A percentile compares a stretch with the other conserved stretches of the same genome.
Evolutionary conservation across 2,888 invertebrate genomes (phyloP).

Genomic region (Tuta absoluta): DNA sequence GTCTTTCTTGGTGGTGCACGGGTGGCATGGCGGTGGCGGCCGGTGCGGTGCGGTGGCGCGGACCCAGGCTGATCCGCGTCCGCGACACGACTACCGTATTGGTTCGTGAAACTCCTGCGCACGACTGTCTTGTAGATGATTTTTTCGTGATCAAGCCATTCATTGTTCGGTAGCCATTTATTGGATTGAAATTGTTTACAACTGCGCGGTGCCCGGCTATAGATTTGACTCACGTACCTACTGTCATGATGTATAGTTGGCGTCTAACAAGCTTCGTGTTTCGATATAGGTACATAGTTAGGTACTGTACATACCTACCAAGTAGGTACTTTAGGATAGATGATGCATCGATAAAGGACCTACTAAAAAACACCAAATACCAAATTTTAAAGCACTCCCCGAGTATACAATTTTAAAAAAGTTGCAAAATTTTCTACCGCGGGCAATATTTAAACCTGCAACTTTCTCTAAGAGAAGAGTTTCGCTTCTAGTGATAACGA

Average conservation of each 20-base stretch:
- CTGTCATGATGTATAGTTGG: slow-evolving; percentile 30
- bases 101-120: slow-evolving; percentile 60
- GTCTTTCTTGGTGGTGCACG: no score
- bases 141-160: slow-evolving; percentile 78
- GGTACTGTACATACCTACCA: no score
- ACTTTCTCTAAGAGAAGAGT: no score
- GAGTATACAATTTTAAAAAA: no score
- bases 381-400: no score
- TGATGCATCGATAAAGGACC: no score
- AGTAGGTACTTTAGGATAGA: no score
- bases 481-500: no score
- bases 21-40: not conserved
- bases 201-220: slow-evolving; percentile 52
- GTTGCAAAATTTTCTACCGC: no score
- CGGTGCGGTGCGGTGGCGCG: not conserved
- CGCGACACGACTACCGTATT: slow-evolving; percentile 68
- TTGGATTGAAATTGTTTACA: slow-evolving; percentile 75
- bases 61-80: slow-evolving; percentile 29
- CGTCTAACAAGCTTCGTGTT: slow-evolving; percentile 34
- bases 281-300: not conserved
- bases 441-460: no score
- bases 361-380: no score
- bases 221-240: slow-evolving; percentile 61
- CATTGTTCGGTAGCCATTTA: slow-evolving; percentile 79
- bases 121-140: slow-evolving; percentile 78